phyloP scores from a whole-genome alignment of 2,113 vertebrate species.

The Cavia aperea region DNA sequence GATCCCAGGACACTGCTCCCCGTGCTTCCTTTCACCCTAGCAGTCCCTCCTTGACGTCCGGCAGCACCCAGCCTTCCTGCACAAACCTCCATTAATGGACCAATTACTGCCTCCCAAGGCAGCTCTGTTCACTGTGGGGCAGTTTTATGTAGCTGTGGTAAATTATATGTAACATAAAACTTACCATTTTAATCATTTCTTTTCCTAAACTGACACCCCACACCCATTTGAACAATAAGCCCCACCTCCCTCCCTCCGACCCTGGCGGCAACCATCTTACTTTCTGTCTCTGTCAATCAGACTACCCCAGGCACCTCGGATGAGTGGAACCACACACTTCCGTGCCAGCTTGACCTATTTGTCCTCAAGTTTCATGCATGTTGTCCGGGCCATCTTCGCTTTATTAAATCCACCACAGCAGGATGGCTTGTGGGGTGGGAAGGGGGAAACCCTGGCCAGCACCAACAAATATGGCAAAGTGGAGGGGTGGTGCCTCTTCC shows the following conservation, averaged over 20 bases:
- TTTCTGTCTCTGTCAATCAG: background rate
- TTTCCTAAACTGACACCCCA: background rate
- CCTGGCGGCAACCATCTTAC: background rate
- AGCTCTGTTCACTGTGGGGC: background rate
- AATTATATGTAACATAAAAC: no score
- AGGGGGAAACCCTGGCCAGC: no score
- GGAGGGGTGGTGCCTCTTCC: background rate
- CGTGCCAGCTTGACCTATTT: background rate
- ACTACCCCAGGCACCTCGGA: background rate
- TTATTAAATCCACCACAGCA: background rate
- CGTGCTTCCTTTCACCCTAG: fast-evolving
- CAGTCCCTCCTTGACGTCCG: background rate
- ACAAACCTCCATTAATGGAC: background rate
- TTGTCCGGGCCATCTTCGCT: background rate
- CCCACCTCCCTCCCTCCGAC: background rate
- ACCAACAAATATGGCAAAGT: background rate
- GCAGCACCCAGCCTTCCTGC: background rate
- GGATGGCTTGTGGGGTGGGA: fast-evolving
- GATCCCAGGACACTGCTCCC: background rate
- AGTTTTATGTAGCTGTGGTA: background rate
- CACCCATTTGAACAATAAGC: background rate
- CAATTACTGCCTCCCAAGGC: background rate
- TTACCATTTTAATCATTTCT: background rate
- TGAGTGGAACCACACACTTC: no score
- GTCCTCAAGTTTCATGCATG: background rate